phyloP scores from a whole-genome alignment of 2,797 vertebrate genomes.

The Enteromius argenteus region DNA sequence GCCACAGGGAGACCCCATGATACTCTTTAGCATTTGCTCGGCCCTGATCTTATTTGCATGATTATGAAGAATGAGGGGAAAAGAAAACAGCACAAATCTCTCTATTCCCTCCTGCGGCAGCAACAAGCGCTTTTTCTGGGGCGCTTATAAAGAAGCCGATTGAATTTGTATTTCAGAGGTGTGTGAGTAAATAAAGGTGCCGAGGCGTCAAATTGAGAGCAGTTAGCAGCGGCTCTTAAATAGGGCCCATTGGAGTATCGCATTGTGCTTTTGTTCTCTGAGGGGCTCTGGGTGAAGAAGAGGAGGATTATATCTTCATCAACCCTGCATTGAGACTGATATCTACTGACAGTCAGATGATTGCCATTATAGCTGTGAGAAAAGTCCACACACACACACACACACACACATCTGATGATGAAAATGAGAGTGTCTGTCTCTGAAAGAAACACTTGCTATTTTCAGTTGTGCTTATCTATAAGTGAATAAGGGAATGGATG shows the following conservation, averaged over 20 bases:
- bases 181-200: constrained; percentile 44
- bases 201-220: constrained; percentile 51
- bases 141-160: constrained; percentile 47
- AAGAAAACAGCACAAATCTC: constrained; percentile 48
- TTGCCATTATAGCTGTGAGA: constrained; percentile 45
- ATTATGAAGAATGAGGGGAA: constrained; percentile 45
- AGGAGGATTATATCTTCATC: constrained; percentile 43
- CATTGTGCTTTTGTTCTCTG: constrained; percentile 31
- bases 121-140: constrained; percentile 45
- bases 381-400: constrained; percentile 28
- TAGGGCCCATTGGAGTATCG: constrained; percentile 37
- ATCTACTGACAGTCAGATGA: constrained; percentile 51
- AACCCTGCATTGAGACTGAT: constrained; percentile 55
- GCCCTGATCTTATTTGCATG: constrained; percentile 58
- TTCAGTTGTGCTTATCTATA: constrained; percentile 11
- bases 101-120: constrained; percentile 39
- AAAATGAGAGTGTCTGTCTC: constrained; percentile 22
- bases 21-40: constrained; percentile 37
- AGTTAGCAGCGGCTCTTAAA: constrained; percentile 50
- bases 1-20: constrained; percentile 33
- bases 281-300: constrained; percentile 30
- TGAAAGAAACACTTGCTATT: constrained; percentile 13
- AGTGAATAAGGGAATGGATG: constrained; percentile 16
- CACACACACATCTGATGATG: constrained; percentile 9
- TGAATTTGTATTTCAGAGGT: constrained; percentile 55